phyloP scores from a whole-genome alignment of 2,797 vertebrate genomes.

The Sebastes minor region DNA sequence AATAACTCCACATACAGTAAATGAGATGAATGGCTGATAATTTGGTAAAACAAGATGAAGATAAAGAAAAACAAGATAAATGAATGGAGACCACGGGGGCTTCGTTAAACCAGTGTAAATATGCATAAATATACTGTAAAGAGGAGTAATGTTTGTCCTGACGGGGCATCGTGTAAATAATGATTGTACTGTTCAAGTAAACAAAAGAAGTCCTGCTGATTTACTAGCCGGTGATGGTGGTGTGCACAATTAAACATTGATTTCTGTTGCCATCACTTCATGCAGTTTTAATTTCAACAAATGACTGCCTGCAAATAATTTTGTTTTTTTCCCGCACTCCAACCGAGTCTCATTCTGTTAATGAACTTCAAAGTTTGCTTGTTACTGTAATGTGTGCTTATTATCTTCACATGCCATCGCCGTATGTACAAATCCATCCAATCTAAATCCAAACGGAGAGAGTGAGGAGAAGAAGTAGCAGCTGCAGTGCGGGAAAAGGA shows the following conservation, averaged over 20 bases:
- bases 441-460: not conserved
- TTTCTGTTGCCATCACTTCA: slow-evolving; percentile 12
- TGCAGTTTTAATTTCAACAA: slow-evolving; percentile 17
- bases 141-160: not conserved
- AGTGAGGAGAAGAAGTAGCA: not conserved
- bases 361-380: not conserved
- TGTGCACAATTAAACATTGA: slow-evolving; percentile 6
- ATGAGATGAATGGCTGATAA: not conserved
- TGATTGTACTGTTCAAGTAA: not conserved
- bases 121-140: not conserved
- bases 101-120: not conserved
- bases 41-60: not conserved
- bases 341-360: not conserved
- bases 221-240: not conserved
- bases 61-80: not conserved
- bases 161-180: not conserved
- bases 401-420: not conserved
- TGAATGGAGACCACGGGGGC: not conserved
- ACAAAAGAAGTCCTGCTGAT: not conserved
- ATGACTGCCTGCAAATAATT: not conserved
- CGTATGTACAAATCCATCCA: not conserved
- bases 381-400: not conserved
- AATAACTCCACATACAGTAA: not conserved
- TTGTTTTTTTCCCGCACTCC: not conserved
- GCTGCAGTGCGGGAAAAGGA: not conserved